Conservation (phyloP, 2,113 vertebrate genomes). For the Nestor notabilis region DNA sequence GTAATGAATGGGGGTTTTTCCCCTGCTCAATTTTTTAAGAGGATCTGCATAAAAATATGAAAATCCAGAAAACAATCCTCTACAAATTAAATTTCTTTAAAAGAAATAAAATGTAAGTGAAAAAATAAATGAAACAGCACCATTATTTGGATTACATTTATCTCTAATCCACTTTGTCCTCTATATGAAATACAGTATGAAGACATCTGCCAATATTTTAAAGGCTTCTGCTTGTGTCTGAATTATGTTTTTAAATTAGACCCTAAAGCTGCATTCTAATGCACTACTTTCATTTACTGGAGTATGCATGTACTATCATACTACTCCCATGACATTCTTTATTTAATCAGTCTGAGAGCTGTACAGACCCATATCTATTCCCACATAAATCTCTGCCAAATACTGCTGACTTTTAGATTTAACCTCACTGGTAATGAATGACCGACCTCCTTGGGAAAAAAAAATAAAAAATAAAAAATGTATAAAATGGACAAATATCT, state of each 20-base stretch:
- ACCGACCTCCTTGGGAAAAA: conserved; percentile 50
- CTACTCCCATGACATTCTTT: conserved; percentile 55
- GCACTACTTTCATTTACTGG: conserved; percentile 69
- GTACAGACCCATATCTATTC: conserved; percentile 43
- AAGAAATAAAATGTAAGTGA: conserved; percentile 44
- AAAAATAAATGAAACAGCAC: conserved; percentile 41
- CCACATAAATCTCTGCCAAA: conserved; percentile 62
- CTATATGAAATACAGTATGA: conserved; percentile 58
- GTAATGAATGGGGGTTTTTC: background rate
- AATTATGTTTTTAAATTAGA: conserved; percentile 75
- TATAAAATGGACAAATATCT: conserved; percentile 22
- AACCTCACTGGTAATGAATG: conserved; percentile 50
- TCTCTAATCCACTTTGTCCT: conserved; percentile 74
- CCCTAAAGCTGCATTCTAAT: conserved; percentile 73
- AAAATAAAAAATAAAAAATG: background rate
- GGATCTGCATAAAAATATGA: conserved; percentile 10
- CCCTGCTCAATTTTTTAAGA: background rate
- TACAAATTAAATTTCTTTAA: conserved; percentile 58
- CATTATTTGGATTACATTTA: conserved; percentile 53
- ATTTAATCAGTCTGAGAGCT: conserved; percentile 73
- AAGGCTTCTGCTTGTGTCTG: conserved; percentile 69
- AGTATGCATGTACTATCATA: conserved; percentile 41
- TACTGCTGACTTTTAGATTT: conserved; percentile 60
- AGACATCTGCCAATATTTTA: conserved; percentile 75
- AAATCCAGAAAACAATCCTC: conserved; percentile 28